Conservation (phyloP, 2,113 vertebrate species). For the Eleginops maclovinus region DNA sequence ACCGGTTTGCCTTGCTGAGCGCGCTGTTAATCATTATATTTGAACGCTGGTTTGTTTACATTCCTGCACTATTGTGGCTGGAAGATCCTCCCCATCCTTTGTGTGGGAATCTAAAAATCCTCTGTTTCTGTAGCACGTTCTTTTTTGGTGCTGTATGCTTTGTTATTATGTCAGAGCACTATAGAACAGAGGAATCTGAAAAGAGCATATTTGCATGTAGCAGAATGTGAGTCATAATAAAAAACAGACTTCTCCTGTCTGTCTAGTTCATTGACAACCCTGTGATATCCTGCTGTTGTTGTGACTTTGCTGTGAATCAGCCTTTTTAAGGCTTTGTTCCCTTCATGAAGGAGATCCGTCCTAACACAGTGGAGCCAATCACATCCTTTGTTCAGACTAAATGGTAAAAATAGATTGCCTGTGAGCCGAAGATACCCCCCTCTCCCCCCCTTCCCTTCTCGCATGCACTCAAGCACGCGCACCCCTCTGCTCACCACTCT, state of each 20-base stretch:
- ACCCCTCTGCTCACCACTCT: constrained; percentile 64
- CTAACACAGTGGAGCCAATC: constrained; percentile 71
- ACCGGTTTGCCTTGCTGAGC: constrained; percentile 20
- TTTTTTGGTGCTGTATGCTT: constrained; percentile 2
- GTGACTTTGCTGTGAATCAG: constrained; percentile 73
- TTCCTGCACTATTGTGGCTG: constrained; percentile 73
- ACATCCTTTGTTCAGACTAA: constrained; percentile 79
- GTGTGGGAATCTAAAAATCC: constrained; percentile 46
- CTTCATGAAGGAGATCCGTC: constrained; percentile 65
- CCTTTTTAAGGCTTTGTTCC: constrained; percentile 70
- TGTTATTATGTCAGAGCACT: constrained; percentile 8
- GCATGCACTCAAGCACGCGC: constrained; percentile 66
- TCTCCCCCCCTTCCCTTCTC: constrained; percentile 23
- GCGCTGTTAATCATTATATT: constrained; percentile 69
- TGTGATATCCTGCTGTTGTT: constrained; percentile 59
- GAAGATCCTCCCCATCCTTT: constrained; percentile 44
- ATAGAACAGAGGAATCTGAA: constrained; percentile 24
- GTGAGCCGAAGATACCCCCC: constrained; percentile 64
- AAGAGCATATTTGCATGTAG: constrained; percentile 18
- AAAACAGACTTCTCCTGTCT: constrained; percentile 44
- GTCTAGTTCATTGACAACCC: constrained; percentile 53
- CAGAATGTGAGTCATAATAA: constrained; percentile 36
- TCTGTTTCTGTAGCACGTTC: constrained; percentile 31
- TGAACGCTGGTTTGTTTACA: constrained; percentile 82
- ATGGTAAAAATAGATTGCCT: constrained; percentile 83